Evolutionary conservation across 2,888 invertebrate species (phyloP).

Genomic region (Perithous albicinctus): DNA sequence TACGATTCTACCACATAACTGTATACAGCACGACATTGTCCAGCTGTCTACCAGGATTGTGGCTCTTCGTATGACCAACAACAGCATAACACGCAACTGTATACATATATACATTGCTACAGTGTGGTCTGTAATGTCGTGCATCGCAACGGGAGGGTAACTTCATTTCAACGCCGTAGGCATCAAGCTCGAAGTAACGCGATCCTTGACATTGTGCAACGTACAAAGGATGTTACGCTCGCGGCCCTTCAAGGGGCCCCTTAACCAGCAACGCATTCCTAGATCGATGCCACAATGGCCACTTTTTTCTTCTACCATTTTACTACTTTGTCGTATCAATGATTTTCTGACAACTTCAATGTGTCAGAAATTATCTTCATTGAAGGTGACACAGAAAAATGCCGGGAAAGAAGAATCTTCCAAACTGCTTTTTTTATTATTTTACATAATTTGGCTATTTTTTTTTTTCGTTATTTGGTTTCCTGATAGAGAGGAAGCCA

Average conservation of each 20-base stretch:
- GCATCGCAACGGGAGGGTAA: constrained; percentile 54
- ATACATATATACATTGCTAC: not conserved
- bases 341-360: too few species aligned
- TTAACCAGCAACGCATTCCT: not conserved
- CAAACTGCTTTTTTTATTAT: too few species aligned
- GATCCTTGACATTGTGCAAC: constrained; percentile 52
- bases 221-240: constrained; percentile 18
- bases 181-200: constrained; percentile 37
- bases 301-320: not conserved
- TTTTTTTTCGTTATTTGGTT: too few species aligned
- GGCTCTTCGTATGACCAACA: not conserved
- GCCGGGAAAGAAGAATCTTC: too few species aligned
- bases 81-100: not conserved
- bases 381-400: too few species aligned
- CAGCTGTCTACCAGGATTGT: constrained; percentile 25
- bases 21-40: constrained; percentile 39
- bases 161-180: constrained; percentile 43
- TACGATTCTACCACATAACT: not conserved
- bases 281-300: not conserved
- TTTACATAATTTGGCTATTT: too few species aligned
- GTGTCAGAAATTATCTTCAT: too few species aligned
- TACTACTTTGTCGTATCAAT: not conserved
- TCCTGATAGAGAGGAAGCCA: too few species aligned
- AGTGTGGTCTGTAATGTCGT: constrained; percentile 36
- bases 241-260: not conserved